Evolutionary conservation across 2,797 vertebrate genomes (phyloP), one percentile per base, ranked within the genome.

Genomic region (Rhinatrema bivittatum): DNA sequence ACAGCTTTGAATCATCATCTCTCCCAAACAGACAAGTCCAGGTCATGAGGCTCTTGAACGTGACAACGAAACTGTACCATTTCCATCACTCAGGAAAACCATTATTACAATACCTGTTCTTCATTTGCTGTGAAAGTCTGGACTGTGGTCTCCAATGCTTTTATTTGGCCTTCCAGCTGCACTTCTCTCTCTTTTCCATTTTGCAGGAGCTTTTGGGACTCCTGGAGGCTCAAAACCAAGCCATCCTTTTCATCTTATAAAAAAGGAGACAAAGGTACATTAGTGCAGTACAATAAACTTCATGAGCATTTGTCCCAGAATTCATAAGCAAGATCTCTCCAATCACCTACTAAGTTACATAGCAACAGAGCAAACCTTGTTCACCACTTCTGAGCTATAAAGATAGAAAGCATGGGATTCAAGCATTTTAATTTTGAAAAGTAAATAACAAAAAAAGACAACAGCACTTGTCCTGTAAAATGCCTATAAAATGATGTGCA

Each of bases 201-300:
- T 60, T 93, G 87, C 39, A 89, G 70, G 30, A 93, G 61, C 40
- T 64, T 74, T 57, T 85, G 85, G 7, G 90, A 91, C 53, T 98
- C 93, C 47, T 53, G 86, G 27, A 96, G 80, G 56, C 87, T 93
- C 16, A 93, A 66, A 12, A 66, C 56, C 35, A 94, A 72, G 14
- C 91, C 92, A 19, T 93, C 89, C 53, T 93, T 98, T 70, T 96
- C 93, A 78, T 91, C 96, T 99, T 20, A 43, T 59, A 14, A 42
- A 3, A 46, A 37, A 61, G 28, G 43, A 42, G 60, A 5, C n/a
- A 50, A 41, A 4, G 17, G 9, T 10, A 18, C 20, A 25, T 15
- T 25, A 10, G 6, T 5, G 15, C 16, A 28, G 7, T 28, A 11
- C 3, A 10, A 15, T 26, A 11, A n/a, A n/a, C n/a, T n/a, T n/a